Evolutionary conservation across 2,797 vertebrate species (phyloP).

Genomic region (Prionace glauca): DNA sequence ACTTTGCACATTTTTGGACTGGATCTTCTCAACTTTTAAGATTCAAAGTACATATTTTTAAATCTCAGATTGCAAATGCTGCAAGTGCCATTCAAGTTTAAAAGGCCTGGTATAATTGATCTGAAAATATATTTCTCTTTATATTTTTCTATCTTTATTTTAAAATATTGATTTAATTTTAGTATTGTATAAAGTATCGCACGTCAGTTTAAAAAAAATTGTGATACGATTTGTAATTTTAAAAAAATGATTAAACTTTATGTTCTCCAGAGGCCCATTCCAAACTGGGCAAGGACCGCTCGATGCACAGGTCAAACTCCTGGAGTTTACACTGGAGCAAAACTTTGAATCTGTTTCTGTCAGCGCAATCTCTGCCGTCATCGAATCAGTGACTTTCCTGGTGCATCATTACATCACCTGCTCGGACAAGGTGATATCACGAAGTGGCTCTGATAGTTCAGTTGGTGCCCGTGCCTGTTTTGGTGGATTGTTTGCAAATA

Average conservation of each 20-base stretch:
- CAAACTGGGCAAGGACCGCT: conserved; percentile 91
- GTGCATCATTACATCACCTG: conserved; percentile 98
- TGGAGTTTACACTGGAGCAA: conserved; percentile 94
- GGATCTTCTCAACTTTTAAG: background rate
- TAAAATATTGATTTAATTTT: background rate
- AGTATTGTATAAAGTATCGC: background rate
- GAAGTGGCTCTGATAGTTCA: conserved; percentile 91
- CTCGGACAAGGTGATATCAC: conserved; percentile 91
- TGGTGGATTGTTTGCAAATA: conserved; percentile 93
- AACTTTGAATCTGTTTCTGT: conserved; percentile 96
- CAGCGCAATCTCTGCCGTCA: conserved; percentile 87
- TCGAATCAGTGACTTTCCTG: conserved; percentile 93
- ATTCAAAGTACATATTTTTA: background rate
- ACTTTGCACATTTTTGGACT: no score
- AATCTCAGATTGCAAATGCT: background rate
- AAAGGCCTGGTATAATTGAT: background rate
- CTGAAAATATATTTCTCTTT: background rate
- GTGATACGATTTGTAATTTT: background rate
- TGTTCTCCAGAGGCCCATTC: conserved; percentile 77
- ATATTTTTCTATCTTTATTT: background rate
- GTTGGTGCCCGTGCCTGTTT: conserved; percentile 95
- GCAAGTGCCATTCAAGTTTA: background rate
- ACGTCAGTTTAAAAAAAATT: background rate
- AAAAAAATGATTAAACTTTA: background rate
- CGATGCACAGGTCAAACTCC: conserved; percentile 92